Base-by-base conservation (phyloP, 2,888 invertebrate genomes). In the Nematopogon swammerdamellus region DNA sequence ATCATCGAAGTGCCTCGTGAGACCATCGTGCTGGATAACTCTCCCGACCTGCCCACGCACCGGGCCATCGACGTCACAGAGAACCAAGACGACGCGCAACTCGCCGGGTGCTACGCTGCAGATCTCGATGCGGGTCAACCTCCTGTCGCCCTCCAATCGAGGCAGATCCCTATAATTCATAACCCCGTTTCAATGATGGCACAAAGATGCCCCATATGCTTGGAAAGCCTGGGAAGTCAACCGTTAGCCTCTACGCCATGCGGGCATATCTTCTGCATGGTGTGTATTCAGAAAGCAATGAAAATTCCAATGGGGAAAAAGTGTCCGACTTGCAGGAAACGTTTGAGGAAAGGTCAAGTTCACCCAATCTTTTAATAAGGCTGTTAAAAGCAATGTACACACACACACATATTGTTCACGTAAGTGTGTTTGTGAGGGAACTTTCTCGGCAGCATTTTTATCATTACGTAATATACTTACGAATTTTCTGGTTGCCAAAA, bases 181-280 rank as follows among this genome's bases (percentile, higher is more conserved):
- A n/a, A n/a, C n/a, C n/a, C n/a, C n/a, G n/a, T n/a, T n/a, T n/a
- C n/a, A n/a, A n/a, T n/a, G n/a, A n/a, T n/a, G n/a, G n/a, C n/a
- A n/a, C n/a, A n/a, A 4, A 64, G 65, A 29, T 71, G 71, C 48
- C 69, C 70, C 16, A 69, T 71, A 36, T 71, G 71, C 52, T 60
- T 69, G 59, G 69, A 69, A 1, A 58, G 51, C 46, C 54, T 69
- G 8, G 48, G 56, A n/a, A 57, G 51, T n/a, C 58, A 53, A 44
- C 42, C 55, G 3, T 55, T 69, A 14, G 69, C 61, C 42, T 67
- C 69, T 19, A 70, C 70, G 17, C 56, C 63, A 44, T 71, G 70
- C 59, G 71, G 71, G 1, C 71, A 71, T 58, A 55, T 71, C 4
- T 70, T 70, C 52, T 71, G 70, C 53, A 59, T 66, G 56, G 50